phyloP scores from a whole-genome alignment of 2,113 vertebrate genomes.

The Chlorodrepanis virens region DNA sequence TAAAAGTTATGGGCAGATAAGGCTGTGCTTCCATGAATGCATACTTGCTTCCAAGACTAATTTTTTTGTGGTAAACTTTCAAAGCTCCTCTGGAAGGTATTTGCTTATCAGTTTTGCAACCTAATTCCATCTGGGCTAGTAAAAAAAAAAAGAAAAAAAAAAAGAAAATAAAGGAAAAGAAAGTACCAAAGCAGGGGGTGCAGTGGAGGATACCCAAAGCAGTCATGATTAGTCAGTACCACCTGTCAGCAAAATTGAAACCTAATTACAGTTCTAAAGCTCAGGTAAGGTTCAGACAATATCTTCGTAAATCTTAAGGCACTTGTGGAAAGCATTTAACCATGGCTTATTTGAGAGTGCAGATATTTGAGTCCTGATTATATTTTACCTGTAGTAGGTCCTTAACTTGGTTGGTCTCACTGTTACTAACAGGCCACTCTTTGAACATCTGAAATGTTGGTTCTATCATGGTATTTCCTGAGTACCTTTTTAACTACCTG shows the following conservation, averaged over 20 bases:
- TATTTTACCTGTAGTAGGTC: not conserved
- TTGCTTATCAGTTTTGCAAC: not conserved
- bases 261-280: not conserved
- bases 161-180: not conserved
- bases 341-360: not conserved
- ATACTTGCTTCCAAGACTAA: not conserved
- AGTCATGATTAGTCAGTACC: not conserved
- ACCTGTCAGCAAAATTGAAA: not conserved
- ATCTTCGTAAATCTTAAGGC: not conserved
- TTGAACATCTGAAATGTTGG: not conserved
- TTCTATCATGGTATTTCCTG: not conserved
- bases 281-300: not conserved
- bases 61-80: not conserved
- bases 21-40: not conserved
- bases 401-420: not conserved
- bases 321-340: not conserved
- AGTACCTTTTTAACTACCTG: not conserved
- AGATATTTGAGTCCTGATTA: not conserved
- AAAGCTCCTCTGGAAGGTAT: not conserved
- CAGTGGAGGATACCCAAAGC: not conserved
- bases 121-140: not conserved
- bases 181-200: not conserved
- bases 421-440: not conserved
- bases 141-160: not conserved
- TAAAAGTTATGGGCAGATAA: not conserved